Base-by-base conservation (phyloP, 1,140 invertebrate genomes). In the Listronotus oregonensis region DNA sequence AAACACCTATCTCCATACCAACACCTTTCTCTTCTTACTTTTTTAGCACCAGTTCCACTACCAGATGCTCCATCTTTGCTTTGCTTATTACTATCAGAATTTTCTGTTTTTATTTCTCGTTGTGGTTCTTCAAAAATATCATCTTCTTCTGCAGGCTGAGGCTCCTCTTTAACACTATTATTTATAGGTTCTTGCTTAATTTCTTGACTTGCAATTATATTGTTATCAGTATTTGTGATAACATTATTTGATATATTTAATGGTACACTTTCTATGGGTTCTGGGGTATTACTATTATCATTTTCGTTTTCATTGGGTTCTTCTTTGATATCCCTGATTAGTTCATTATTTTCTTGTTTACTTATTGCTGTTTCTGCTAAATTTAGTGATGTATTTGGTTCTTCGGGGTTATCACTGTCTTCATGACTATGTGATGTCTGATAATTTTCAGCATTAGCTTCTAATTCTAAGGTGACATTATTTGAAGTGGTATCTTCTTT, bases 1-100 rank as follows among this genome's bases (percentile, higher is more conserved):
- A 79, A 82, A 70, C 80, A 82, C 51, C 66, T 55, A 40, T 60
- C 21, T 21, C 77, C 75, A 64, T 81, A 82, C 67, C 64, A 73
- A 64, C 80, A 82, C 39, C 77, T 75, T 32, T 79, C 73, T 65
- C 77, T 56, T 60, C 52, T 49, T 11, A 27, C 14, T 65, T 58
- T 34, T 54, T 60, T 32, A 18, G 40, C 18, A 27, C 4, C 18
- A 9, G 15, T 49, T 21, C 46, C 46, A 27, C 43, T 58, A 10
- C 14, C 55, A 15, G 55, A 14, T 18, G 55, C 15, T n/a, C 1
- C 27, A 32, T 58, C 39, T 43, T 21, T 56, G n/a, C 11, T 56
- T 43, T 56, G 9, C 11, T 55, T 14, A 12, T 42, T 3, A 27
- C 8, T n/a, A 50, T 27, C 47, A 21, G 12, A 2, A 39, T 34